phyloP scores from a whole-genome alignment of 2,888 invertebrate genomes.

The Schrankia costaestrigalis region DNA sequence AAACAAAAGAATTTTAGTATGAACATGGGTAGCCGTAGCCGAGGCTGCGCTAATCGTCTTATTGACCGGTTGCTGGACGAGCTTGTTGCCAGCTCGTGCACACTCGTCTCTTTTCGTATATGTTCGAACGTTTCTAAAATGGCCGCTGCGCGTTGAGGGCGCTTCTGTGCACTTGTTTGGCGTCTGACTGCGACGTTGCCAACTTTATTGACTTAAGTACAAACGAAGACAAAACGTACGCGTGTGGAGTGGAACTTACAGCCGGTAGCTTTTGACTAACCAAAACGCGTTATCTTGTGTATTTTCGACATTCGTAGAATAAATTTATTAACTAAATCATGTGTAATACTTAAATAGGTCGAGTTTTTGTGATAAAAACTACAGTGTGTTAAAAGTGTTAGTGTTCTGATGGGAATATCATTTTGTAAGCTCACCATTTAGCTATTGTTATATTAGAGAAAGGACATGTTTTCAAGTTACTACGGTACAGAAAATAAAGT shows the following conservation, averaged over 20 bases:
- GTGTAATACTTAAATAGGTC: constrained; percentile 46
- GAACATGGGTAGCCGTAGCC: constrained; percentile 49
- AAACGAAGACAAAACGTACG: constrained; percentile 78
- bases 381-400: constrained; percentile 42
- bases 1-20: constrained; percentile 60
- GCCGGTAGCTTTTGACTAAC: constrained; percentile 71
- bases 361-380: constrained; percentile 66
- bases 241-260: constrained; percentile 73
- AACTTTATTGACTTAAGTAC: constrained; percentile 78
- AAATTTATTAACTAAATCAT: constrained; percentile 40
- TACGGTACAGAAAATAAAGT: constrained; percentile 45
- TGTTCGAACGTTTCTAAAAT: constrained; percentile 57
- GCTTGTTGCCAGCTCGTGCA: constrained; percentile 75
- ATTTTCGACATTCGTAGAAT: constrained; percentile 39
- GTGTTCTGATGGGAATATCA: constrained; percentile 38
- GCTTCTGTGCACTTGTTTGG: constrained; percentile 77
- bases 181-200: constrained; percentile 81
- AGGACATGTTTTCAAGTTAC: constrained; percentile 58
- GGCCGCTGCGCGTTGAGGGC: constrained; percentile 80
- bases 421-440: constrained; percentile 26
- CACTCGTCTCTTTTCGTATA: constrained; percentile 64
- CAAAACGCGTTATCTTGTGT: constrained; percentile 48
- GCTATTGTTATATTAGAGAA: constrained; percentile 32
- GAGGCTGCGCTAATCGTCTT: constrained; percentile 75
- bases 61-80: constrained; percentile 79